These are phyloP conservation scores for Hippocampus kuda DNA, from an alignment of 2,797 vertebrate species.

Conservation along the genomic window DNA sequence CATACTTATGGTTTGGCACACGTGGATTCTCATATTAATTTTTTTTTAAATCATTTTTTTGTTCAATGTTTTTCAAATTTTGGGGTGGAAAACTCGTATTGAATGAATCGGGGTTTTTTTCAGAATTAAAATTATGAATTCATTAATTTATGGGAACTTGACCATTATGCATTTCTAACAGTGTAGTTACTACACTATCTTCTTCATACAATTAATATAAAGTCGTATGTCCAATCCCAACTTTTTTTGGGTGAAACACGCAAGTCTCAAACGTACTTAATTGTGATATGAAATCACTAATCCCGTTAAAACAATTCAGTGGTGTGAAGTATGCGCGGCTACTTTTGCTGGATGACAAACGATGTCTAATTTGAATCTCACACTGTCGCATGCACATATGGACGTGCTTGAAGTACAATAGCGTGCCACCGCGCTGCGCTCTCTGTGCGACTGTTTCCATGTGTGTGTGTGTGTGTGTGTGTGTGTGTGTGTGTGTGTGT, in stretches of 20 bases:
- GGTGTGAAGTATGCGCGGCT: not conserved
- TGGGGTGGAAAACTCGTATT: too few relatives aligned
- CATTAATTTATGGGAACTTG: too few relatives aligned
- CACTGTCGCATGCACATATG: conserved; percentile 14
- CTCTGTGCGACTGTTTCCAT: conserved; percentile 21
- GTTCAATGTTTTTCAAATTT: too few relatives aligned
- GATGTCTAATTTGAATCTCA: not conserved
- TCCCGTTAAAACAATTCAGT: not conserved
- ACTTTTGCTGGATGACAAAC: not conserved
- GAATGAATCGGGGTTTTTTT: too few relatives aligned
- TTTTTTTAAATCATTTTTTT: too few relatives aligned
- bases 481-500: conserved; percentile 18
- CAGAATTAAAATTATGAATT: too few relatives aligned
- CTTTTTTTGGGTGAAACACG: not conserved
- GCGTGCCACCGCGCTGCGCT: conserved; percentile 37
- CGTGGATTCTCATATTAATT: too few relatives aligned
- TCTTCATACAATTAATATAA: not conserved
- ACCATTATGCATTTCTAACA: not conserved
- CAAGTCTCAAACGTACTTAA: not conserved
- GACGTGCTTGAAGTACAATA: conserved; percentile 41
- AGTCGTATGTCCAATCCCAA: not conserved
- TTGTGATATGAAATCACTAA: not conserved
- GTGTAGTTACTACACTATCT: not conserved
- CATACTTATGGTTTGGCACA: too few relatives aligned
- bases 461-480: conserved; percentile 28